Base-by-base conservation (phyloP, 1,140 invertebrate genomes). In the Rhysida immarginata region DNA sequence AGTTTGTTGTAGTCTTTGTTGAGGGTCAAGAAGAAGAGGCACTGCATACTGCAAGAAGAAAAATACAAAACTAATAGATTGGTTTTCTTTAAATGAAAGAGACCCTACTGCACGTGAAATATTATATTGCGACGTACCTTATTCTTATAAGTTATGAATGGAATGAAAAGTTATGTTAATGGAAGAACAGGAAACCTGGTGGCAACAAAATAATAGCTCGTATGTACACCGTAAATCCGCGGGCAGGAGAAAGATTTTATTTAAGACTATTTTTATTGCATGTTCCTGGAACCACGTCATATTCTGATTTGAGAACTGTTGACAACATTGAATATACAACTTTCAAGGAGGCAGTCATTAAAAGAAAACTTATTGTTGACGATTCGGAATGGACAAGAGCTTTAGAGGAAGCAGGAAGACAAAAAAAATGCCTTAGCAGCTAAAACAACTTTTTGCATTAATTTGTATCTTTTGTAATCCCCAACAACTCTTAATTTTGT, bases 1-100 rank as follows among this genome's bases (percentile, higher is more conserved):
- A 73, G 59, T 20, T n/a, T n/a, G n/a, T 58, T 5, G 63, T 71
- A 14, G 68, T 66, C 53, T 75, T 69, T 58, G 64, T 57, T 44
- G 54, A 50, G 35, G 49, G 60, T 11, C 67, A 69, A 51, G 64
- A 59, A 54, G 21, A 35, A 14, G 45, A 18, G n/a, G 25, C 56
- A 43, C 13, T 44, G 52, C 16, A 35, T 53, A 41, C 16, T n/a
- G 57, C 64, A 53, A 35, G 48, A 26, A 16, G 1, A 55, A 52
- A 41, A 35, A 44, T 20, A 67, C 65, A 44, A 71, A 63, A 23
- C 57, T 69, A 46, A 68, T 62, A 26, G 63, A 51, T 44, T 71
- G 64, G 45, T 41, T 41, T 41, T n/a, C 8, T 8, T 21, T 46
- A 46, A 46, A 46, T 20, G 8, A 8, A 46, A 21, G 13, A 46